Conservation (phyloP, 2,888 invertebrate species). For the Drosophila yooni region DNA sequence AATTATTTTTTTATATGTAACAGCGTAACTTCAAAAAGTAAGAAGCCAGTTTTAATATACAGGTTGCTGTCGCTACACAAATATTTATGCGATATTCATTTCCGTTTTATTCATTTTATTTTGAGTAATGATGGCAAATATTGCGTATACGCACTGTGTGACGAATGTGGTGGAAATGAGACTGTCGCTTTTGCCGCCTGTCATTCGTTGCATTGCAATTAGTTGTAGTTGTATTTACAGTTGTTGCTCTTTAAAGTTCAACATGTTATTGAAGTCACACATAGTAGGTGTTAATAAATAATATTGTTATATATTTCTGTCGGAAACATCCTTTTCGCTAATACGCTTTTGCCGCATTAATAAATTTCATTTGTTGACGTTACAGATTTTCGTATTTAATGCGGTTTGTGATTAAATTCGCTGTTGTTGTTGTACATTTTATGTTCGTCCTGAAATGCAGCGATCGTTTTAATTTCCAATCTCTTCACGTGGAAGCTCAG, state of each 20-base stretch:
- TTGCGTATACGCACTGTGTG: slow-evolving; percentile 49
- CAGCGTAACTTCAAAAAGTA: slow-evolving; percentile 22
- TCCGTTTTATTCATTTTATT: not conserved
- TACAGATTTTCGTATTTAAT: slow-evolving; percentile 57
- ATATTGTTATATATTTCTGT: not conserved
- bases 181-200: slow-evolving; percentile 20
- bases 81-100: slow-evolving; percentile 51
- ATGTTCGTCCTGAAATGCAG: slow-evolving; percentile 26
- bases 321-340: slow-evolving; percentile 32
- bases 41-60: slow-evolving; percentile 7
- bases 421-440: slow-evolving; percentile 31
- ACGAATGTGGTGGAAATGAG: slow-evolving; percentile 19
- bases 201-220: slow-evolving; percentile 32
- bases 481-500: slow-evolving; percentile 59
- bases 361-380: slow-evolving; percentile 33
- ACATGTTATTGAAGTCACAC: slow-evolving; percentile 33
- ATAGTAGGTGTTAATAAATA: slow-evolving; percentile 9
- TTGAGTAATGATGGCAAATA: slow-evolving; percentile 50
- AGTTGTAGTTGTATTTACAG: slow-evolving; percentile 68
- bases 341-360: slow-evolving; percentile 43
- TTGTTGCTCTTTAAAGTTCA: slow-evolving; percentile 48
- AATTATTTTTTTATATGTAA: slow-evolving; percentile 41
- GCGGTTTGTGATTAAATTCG: slow-evolving; percentile 44
- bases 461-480: slow-evolving; percentile 45
- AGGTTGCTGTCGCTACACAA: slow-evolving; percentile 30